Base-by-base conservation (phyloP, 2,113 vertebrate species). In the Lepisosteus oculatus region DNA sequence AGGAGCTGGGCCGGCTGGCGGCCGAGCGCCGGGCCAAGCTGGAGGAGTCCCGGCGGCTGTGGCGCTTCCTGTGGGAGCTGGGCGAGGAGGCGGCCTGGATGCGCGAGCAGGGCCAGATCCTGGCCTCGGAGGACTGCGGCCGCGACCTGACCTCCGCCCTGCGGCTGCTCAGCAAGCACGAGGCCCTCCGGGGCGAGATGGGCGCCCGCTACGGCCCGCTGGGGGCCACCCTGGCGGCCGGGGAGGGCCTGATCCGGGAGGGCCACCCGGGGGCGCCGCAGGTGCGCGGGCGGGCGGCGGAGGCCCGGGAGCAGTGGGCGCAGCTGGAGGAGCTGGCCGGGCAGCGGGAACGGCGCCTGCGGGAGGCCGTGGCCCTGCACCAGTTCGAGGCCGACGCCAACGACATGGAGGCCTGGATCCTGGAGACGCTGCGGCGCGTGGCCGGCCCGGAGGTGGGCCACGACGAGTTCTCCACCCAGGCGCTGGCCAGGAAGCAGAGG, bases 21-120 rank as follows among this genome's bases (percentile, higher is more conserved):
- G 87, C 78, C 0, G 72, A 84, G 0, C 86, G 96, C 0, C 85
- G 94, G 8, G 86, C 84, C 8, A 81, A 89, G 1, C 86, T 98
- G 7, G 95, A 97, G 80, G 95, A 97, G 17, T 96, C 96, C 0
- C 90, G 92, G 0, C 90, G 94, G 4, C 88, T 97, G 29, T 96
- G 95, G 95, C 91, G 95, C 68, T 95, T 98, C 85, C 83, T 96
- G 75, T 97, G 96, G 96, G 95, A 98, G 79, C 77, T 94, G 44
- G 95, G 94, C 0, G 95, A 98, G 83, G 90, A 96, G 11, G 92
- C 94, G 63, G 93, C 95, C 17, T 98, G 96, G 95, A 94, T 97
- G 70, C 85, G 95, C 63, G 95, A 98, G 76, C 95, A 97, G 83
- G 94, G 94, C 79, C 93, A 95, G 83, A 92, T 98, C 68, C 82